phyloP scores from a whole-genome alignment of 2,888 invertebrate genomes.

The Panorpa germanica region DNA sequence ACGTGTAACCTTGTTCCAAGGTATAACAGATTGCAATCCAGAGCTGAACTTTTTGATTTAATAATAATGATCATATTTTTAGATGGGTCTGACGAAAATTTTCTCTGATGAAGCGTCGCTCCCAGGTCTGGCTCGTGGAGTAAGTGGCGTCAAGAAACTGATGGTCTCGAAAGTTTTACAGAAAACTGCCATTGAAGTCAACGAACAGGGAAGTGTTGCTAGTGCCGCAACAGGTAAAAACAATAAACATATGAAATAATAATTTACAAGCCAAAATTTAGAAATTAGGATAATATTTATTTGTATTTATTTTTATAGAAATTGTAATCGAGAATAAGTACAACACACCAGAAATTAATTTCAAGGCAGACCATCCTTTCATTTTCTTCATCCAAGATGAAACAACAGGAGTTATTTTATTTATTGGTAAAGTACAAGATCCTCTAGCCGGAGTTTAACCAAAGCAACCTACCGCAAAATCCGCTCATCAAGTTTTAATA shows the following conservation, averaged over 20 bases:
- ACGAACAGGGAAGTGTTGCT: slow-evolving; percentile 44
- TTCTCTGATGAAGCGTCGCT: slow-evolving; percentile 44
- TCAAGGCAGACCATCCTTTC: slow-evolving; percentile 46
- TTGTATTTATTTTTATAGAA: slow-evolving; percentile 25
- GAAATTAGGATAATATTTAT: too few species aligned
- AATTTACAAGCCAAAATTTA: too few species aligned
- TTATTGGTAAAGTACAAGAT: slow-evolving; percentile 44
- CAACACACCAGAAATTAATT: slow-evolving; percentile 29
- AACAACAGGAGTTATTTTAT: slow-evolving; percentile 37
- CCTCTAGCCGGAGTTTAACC: too few species aligned
- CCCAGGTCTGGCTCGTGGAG: slow-evolving; percentile 36
- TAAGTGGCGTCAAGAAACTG: slow-evolving; percentile 23
- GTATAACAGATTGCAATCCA: too few species aligned
- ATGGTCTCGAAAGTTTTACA: slow-evolving; percentile 44
- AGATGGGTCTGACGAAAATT: slow-evolving; percentile 44
- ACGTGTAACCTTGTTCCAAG: not conserved
- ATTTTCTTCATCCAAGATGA: slow-evolving; percentile 53
- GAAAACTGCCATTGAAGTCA: slow-evolving; percentile 46
- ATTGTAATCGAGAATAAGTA: slow-evolving; percentile 44
- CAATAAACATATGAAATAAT: too few species aligned
- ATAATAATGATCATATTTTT: slow-evolving; percentile 14
- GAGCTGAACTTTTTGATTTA: too few species aligned
- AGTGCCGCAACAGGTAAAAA: slow-evolving; percentile 44
- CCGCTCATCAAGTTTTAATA: too few species aligned
- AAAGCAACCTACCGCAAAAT: too few species aligned